Conservation (phyloP, 2,797 vertebrate genomes). For the Takifugu rubripes region DNA sequence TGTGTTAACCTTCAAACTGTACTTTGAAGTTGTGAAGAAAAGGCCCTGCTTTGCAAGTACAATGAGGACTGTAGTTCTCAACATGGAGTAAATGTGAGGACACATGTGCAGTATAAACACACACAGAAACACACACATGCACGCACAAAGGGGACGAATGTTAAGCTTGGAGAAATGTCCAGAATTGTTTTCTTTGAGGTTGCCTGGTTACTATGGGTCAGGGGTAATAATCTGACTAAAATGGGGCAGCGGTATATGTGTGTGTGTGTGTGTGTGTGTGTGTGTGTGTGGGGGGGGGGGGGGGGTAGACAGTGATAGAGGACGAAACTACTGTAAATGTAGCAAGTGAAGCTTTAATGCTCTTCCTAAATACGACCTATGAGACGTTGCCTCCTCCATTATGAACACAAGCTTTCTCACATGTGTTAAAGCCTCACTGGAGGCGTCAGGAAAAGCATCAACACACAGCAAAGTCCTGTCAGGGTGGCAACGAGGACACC, state of each 20-base stretch:
- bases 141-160: constrained; percentile 24
- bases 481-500: no score
- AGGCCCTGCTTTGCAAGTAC: no score
- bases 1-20: no score
- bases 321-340: constrained; percentile 1
- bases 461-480: no score
- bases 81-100: neutral
- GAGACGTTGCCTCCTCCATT: no score
- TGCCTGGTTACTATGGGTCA: constrained; percentile 56
- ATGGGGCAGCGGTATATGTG: constrained; percentile 16
- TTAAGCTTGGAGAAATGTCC: constrained; percentile 46
- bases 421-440: no score
- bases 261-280: neutral
- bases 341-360: no score
- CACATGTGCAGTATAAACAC: neutral
- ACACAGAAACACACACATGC: constrained; percentile 3
- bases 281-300: neutral
- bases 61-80: no score
- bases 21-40: no score
- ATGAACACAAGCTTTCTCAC: no score
- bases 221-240: constrained; percentile 60
- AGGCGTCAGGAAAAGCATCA: no score
- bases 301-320: constrained; percentile 19
- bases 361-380: no score
- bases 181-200: constrained; percentile 38